A percentile compares a stretch with the other conserved stretches of the same genome.
These are phyloP conservation scores for Alouatta palliata DNA, from an alignment of 2,113 vertebrate species.

Conservation along the genomic window DNA sequence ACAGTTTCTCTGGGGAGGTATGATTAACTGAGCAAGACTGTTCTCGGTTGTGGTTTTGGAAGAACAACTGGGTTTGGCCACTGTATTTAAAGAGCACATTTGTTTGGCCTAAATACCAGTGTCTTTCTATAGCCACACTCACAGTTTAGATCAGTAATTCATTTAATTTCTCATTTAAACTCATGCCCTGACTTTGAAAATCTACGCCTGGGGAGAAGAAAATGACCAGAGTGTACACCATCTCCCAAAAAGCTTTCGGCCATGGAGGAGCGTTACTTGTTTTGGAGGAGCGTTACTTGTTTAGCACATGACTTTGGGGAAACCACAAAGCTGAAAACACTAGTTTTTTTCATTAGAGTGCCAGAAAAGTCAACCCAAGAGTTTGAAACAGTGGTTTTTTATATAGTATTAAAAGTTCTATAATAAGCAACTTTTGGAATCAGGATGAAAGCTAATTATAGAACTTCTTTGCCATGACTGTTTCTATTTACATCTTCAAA, in stretches of 20 bases:
- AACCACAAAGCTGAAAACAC: slow-evolving; percentile 67
- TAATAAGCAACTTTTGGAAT: slow-evolving; percentile 79
- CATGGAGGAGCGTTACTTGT: not conserved
- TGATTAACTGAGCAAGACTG: slow-evolving; percentile 32
- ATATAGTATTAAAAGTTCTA: slow-evolving; percentile 79
- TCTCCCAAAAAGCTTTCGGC: not conserved
- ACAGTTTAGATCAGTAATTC: slow-evolving; percentile 54
- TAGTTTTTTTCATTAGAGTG: slow-evolving; percentile 79
- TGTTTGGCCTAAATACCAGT: slow-evolving; percentile 61
- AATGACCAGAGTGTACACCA: not conserved
- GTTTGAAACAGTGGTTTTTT: slow-evolving; percentile 77
- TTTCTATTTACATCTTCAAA: slow-evolving; percentile 82
- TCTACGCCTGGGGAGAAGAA: slow-evolving; percentile 33
- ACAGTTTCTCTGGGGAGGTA: slow-evolving; percentile 48
- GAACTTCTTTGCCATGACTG: slow-evolving; percentile 72
- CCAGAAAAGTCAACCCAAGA: slow-evolving; percentile 72
- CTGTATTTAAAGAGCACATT: slow-evolving; percentile 58
- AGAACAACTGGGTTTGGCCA: slow-evolving; percentile 58
- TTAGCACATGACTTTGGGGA: slow-evolving; percentile 58
- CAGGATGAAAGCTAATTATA: slow-evolving; percentile 82
- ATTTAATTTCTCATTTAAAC: slow-evolving; percentile 69
- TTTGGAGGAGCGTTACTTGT: slow-evolving; percentile 22
- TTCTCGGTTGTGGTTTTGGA: slow-evolving; percentile 64
- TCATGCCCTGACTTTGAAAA: not conserved
- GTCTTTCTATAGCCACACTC: slow-evolving; percentile 19